Evolutionary conservation across 2,113 vertebrate species (phyloP), one percentile per base, ranked within the genome.

Genomic region (Chionis minor): DNA sequence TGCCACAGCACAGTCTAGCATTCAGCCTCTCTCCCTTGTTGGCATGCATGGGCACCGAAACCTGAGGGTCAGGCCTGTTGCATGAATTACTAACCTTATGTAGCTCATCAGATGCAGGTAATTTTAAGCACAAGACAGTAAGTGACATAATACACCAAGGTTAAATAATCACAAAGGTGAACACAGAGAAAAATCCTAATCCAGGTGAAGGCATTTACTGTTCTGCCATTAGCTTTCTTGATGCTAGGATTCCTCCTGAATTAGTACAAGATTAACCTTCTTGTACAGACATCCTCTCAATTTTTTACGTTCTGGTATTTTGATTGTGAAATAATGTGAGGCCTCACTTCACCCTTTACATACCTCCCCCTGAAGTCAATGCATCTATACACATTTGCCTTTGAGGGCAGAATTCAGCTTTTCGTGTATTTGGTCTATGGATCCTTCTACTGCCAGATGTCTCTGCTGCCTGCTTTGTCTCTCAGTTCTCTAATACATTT

Each of bases 401-500:
- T n/a, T 20, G 28, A 72, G 35, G 65, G 17, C 13, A 70, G 80
- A 86, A 61, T 93, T 73, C 77, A 79, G 2, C 40, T 86, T 9
- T 17, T 56, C 16, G 3, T 27, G 54, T n/a, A 8, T 79, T 74
- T 40, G 42, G 18, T 63, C 49, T 56, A 5, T 12, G 33, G 78
- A 40, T 65, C 67, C 35, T 69, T 55, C 72, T 83, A 28, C 63
- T 75, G 15, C 44, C 74, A 23, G 32, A 28, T 54, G 51, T 62
- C 52, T 32, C 86, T 16, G 12, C 21, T 83, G 71, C 86, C 47
- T 84, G 81, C 81, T 86, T 58, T 66, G 77, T 73, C 47, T 58
- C 79, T 88, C 33, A 21, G 77, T 66, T 62, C 90, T 58, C 66
- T 35, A 88, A 67, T 83, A 92, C 59, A 91, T 83, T 90, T 87